phyloP scores from a whole-genome alignment of 1,140 invertebrate genomes.

The Carposina sasakii region DNA sequence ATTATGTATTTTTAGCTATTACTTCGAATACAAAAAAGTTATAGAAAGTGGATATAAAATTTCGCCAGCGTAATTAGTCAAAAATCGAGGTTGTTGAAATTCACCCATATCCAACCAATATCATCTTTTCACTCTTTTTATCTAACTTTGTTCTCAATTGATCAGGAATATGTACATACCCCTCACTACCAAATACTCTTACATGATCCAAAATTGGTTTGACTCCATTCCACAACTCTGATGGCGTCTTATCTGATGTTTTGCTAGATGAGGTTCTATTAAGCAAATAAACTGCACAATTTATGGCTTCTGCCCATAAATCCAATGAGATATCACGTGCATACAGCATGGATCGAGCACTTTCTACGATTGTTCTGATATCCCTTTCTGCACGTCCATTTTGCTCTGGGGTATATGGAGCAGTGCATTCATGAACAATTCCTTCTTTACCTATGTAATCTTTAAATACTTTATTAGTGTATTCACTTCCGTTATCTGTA shows the following conservation, averaged over 20 bases:
- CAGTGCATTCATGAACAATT: slow-evolving; percentile 32
- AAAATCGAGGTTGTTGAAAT: too few species aligned
- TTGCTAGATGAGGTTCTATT: slow-evolving; percentile 38
- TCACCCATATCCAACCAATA: not conserved
- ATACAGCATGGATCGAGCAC: slow-evolving; percentile 34
- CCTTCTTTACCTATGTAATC: slow-evolving; percentile 32
- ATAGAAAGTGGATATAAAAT: too few species aligned
- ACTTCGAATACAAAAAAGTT: too few species aligned
- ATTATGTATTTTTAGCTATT: too few species aligned
- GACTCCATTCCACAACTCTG: slow-evolving; percentile 22
- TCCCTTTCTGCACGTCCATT: slow-evolving; percentile 60
- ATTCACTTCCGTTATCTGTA: slow-evolving; percentile 53
- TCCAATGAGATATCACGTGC: slow-evolving; percentile 25
- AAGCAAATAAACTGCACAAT: slow-evolving; percentile 47
- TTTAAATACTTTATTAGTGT: slow-evolving; percentile 34
- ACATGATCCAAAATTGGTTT: slow-evolving; percentile 24
- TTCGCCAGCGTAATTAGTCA: too few species aligned
- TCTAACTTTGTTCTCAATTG: slow-evolving; percentile 21
- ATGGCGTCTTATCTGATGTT: slow-evolving; percentile 20
- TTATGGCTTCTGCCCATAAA: slow-evolving; percentile 26
- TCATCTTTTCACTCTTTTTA: slow-evolving; percentile 18
- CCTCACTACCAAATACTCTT: slow-evolving; percentile 18
- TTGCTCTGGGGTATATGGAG: slow-evolving; percentile 43
- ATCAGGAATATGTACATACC: slow-evolving; percentile 27
- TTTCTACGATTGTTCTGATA: slow-evolving; percentile 40